Evolutionary conservation across 2,888 invertebrate species (phyloP), one percentile per base, ranked within the genome.

Genomic region (Eucera pruinosa): DNA sequence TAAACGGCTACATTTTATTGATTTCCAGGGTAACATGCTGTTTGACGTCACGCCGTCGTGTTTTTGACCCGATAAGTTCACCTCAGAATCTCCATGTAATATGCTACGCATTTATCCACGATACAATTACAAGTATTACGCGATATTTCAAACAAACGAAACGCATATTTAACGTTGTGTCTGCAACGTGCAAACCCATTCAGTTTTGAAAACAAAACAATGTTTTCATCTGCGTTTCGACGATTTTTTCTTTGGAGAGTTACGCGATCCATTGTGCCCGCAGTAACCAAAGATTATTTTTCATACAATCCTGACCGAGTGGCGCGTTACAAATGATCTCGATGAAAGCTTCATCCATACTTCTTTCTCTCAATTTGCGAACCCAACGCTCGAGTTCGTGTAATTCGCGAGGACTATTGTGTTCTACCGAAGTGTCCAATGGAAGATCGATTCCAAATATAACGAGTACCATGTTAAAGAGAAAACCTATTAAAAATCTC

Each of bases 401-500:
- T 64, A 64, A 69, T 64, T 61, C 69, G 25, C 43, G 30, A 23
- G 48, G 41, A 20, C 39, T 30, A 50, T 47, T 48, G 55, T 23
- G 48, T 7, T 2, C 50, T 15, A 36, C 4, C 43, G 57, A 50
- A 43, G 66, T 50, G 43, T 73, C 54, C 68, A 13, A 55, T 48
- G 70, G 20, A 27, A 48, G 69, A 55, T 68, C 50, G 50, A 71
- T 66, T 47, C 33, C 2, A 27, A n/a, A 9, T 36, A 45, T 67
- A 66, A 52, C 66, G 66, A 57, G 33, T 39, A 23, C 7, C 30
- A 20, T n/a, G 58, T 43, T 58, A 39, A 66, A 39, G 36, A n/a
- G 36, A 2, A 25, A 48, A 52, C 45, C 47, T 61, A 68, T 68
- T 60, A 73, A 68, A 33, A n/a, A n/a, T n/a, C n/a, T n/a, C n/a